Evolutionary conservation across 2,888 invertebrate genomes (phyloP).

Genomic region (Keiferia lycopersicella): DNA sequence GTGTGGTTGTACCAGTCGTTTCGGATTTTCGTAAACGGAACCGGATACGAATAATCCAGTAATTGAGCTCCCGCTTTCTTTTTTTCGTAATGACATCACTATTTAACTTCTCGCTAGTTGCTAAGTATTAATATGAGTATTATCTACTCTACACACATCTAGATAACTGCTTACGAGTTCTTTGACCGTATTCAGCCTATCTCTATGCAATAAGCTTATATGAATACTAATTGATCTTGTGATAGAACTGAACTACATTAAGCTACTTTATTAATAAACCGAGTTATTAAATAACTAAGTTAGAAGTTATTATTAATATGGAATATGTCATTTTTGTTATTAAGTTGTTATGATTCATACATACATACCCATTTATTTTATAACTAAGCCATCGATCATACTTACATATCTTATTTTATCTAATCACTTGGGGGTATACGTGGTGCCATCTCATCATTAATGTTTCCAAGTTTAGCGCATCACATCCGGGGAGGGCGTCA

Average conservation of each 20-base stretch:
- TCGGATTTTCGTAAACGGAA: no score
- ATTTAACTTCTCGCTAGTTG: background rate
- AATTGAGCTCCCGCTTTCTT: no score
- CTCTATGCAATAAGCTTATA: background rate
- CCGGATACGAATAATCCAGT: no score
- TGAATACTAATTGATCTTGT: background rate
- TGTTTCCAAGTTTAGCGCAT: background rate
- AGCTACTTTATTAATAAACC: no score
- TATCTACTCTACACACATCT: background rate
- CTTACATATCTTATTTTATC: background rate
- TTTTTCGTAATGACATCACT: slow-evolving; percentile 16
- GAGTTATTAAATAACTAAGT: no score
- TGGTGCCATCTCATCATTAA: slow-evolving; percentile 11
- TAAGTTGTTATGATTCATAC: background rate
- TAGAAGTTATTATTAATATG: no score
- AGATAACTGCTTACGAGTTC: slow-evolving; percentile 13
- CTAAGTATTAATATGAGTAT: no score
- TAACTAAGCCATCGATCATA: background rate
- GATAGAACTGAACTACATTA: background rate
- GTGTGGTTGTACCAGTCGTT: no score
- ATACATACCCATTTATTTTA: background rate
- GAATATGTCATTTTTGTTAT: no score
- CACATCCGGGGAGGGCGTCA: slow-evolving; percentile 18
- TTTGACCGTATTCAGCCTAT: slow-evolving; percentile 23
- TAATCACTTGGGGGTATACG: slow-evolving; percentile 6